Percentiles rank a stretch among this genome's conserved stretches.
Evolutionary conservation across 2,797 vertebrate genomes (phyloP).

Genomic region (Dermochelys coriacea): DNA sequence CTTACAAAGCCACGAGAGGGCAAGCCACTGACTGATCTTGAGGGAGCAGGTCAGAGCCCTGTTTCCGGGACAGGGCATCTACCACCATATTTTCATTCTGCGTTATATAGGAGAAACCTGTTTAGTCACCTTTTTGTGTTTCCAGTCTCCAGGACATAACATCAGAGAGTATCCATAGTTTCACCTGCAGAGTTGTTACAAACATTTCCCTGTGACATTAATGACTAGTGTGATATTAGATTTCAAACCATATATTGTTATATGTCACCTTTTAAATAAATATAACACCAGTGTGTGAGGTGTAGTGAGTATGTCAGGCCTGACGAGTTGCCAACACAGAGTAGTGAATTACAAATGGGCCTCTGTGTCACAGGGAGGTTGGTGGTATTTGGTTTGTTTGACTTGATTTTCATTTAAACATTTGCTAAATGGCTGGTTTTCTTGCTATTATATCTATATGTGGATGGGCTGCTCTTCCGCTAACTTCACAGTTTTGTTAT

Average conservation of each 20-base stretch:
- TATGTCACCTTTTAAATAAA: not conserved
- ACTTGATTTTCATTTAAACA: not conserved
- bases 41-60: not conserved
- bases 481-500: not conserved
- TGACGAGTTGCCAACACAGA: not conserved
- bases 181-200: not conserved
- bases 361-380: not conserved
- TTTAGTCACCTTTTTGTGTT: not conserved
- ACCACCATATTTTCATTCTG: not conserved
- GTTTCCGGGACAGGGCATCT: not conserved
- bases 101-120: not conserved
- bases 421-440: not conserved
- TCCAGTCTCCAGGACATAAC: not conserved
- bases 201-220: not conserved
- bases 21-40: not conserved
- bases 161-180: not conserved
- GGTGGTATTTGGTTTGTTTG: not conserved
- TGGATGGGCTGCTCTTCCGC: conserved; percentile 6
- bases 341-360: not conserved
- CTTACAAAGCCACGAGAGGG: not conserved
- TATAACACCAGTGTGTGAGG: not conserved
- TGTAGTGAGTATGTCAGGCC: not conserved
- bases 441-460: not conserved
- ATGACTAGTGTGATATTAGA: not conserved
- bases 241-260: not conserved